A percentile compares a stretch with the other conserved stretches of the same genome.
Conservation (phyloP, 2,888 invertebrate genomes). For the Euproctis similis region DNA sequence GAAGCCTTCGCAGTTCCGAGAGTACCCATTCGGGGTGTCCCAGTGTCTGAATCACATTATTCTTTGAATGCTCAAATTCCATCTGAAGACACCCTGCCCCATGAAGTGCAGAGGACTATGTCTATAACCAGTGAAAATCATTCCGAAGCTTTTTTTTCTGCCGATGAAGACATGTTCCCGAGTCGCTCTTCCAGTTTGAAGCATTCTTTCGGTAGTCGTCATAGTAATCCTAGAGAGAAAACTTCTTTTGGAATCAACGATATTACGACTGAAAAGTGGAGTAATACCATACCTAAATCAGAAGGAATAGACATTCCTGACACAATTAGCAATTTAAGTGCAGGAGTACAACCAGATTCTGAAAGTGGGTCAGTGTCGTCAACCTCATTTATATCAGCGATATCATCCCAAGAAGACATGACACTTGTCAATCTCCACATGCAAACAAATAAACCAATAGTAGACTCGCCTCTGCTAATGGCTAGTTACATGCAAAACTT, state of each 20-base stretch:
- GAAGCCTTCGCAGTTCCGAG: slow-evolving; percentile 57
- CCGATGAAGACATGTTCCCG: slow-evolving; percentile 89
- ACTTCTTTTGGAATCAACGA: slow-evolving; percentile 74
- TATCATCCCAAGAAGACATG: slow-evolving; percentile 94
- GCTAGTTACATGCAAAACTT: slow-evolving; percentile 94
- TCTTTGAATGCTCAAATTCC: slow-evolving; percentile 76
- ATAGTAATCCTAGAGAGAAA: slow-evolving; percentile 65
- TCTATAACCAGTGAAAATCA: slow-evolving; percentile 93
- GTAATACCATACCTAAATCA: slow-evolving; percentile 49
- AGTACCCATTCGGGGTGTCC: slow-evolving; percentile 66
- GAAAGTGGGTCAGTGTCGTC: slow-evolving; percentile 89
- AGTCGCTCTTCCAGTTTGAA: slow-evolving; percentile 81
- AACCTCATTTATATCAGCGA: slow-evolving; percentile 91
- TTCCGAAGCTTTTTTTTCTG: slow-evolving; percentile 94
- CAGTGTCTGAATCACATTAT: slow-evolving; percentile 80
- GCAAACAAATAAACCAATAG: slow-evolving; percentile 93
- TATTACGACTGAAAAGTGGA: slow-evolving; percentile 57
- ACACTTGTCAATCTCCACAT: slow-evolving; percentile 94
- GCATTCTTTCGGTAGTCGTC: slow-evolving; percentile 75
- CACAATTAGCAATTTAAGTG: slow-evolving; percentile 57
- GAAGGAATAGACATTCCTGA: slow-evolving; percentile 52
- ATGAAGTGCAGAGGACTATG: slow-evolving; percentile 86
- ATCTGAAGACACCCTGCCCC: slow-evolving; percentile 75
- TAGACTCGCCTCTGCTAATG: slow-evolving; percentile 95
- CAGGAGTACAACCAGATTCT: slow-evolving; percentile 77